Conservation (phyloP, 2,888 invertebrate genomes). For the Oscheius sp. region DNA sequence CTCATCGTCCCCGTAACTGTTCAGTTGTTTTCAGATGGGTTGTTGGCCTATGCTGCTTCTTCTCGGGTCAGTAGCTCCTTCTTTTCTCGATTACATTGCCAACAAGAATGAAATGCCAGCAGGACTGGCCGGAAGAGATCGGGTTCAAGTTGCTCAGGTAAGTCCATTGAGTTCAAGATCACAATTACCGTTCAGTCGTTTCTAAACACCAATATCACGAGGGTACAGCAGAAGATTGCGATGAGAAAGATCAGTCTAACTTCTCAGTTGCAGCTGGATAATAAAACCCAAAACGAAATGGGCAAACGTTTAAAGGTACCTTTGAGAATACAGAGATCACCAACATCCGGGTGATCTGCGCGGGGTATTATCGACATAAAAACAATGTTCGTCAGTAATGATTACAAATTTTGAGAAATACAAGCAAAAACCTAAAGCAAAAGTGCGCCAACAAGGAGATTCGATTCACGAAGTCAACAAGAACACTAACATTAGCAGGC, state of each 20-base stretch:
- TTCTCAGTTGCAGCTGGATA: conserved; percentile 17
- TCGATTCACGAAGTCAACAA: conserved; percentile 51
- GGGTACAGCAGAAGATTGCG: conserved; percentile 19
- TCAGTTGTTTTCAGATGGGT: conserved; percentile 13
- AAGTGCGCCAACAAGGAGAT: conserved; percentile 43
- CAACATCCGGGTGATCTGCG: conserved; percentile 7
- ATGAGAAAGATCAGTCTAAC: neutral
- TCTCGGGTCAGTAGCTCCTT: conserved; percentile 1
- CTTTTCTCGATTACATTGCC: conserved; percentile 27
- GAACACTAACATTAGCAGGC: conserved; percentile 49
- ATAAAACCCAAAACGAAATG: conserved; percentile 20
- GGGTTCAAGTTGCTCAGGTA: conserved; percentile 5
- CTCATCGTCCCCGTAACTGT: neutral
- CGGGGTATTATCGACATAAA: conserved; percentile 21
- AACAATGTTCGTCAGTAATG: neutral
- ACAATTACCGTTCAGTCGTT: conserved; percentile 9
- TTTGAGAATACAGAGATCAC: neutral
- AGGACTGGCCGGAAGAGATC: conserved; percentile 23
- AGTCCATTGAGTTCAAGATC: neutral
- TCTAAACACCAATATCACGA: conserved; percentile 25
- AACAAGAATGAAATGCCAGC: conserved; percentile 24
- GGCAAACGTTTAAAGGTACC: conserved; percentile 27
- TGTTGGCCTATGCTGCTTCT: conserved; percentile 28
- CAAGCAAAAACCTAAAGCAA: conserved; percentile 39
- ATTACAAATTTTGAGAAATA: conserved; percentile 18